phyloP scores from a whole-genome alignment of 2,888 invertebrate genomes.

The Lasioglossum vierecki region DNA sequence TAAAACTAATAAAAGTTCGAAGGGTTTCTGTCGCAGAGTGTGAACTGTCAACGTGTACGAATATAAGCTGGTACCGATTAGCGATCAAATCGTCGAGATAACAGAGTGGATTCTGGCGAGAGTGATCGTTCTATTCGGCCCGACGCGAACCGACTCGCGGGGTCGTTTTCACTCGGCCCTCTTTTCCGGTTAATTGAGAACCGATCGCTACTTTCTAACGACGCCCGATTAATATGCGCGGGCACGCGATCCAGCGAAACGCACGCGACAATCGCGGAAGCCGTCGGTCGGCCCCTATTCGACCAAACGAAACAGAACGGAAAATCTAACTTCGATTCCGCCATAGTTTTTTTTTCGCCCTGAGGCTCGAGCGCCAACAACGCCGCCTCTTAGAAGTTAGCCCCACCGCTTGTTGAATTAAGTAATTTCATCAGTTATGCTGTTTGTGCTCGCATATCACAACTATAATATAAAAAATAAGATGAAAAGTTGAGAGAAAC shows the following conservation, averaged over 20 bases:
- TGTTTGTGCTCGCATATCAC: too few species aligned
- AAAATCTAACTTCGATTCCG: not conserved
- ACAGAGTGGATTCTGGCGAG: not conserved
- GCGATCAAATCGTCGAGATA: not conserved
- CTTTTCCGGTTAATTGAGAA: constrained; percentile 72
- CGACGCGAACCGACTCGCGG: not conserved
- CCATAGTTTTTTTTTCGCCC: not conserved
- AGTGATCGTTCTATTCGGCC: not conserved
- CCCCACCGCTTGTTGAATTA: too few species aligned
- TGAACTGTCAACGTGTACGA: not conserved
- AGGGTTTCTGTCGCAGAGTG: not conserved
- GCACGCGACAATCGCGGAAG: constrained; percentile 22
- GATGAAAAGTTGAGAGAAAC: too few species aligned
- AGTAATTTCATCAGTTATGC: too few species aligned
- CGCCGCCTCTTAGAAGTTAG: too few species aligned
- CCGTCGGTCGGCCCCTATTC: not conserved
- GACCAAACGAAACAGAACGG: constrained; percentile 19
- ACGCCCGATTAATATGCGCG: constrained; percentile 65
- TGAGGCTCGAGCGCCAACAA: too few species aligned
- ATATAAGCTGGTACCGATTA: not conserved
- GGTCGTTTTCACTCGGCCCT: constrained; percentile 59
- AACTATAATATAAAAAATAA: too few species aligned
- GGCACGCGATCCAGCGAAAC: constrained; percentile 26
- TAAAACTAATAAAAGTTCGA: not conserved
- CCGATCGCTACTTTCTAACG: constrained; percentile 77